Base-by-base conservation (phyloP, 2,113 vertebrate species). In the Hippocampus mohnikei region DNA sequence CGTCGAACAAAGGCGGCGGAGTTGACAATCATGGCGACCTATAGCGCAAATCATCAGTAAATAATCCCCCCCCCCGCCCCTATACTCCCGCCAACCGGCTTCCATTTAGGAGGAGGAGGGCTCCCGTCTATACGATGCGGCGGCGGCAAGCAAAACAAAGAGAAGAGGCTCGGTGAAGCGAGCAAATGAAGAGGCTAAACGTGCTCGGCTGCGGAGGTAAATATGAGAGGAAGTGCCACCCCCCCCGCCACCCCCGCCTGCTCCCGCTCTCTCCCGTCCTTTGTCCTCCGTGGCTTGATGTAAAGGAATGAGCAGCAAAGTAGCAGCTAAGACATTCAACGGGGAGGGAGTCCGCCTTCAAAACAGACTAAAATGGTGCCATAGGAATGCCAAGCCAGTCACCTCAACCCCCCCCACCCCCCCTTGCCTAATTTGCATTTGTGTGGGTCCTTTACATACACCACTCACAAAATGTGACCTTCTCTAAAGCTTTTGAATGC, bases 121-220 rank as follows among this genome's bases (percentile, higher is more conserved):
- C 44, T 67, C 27, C 33, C 37, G 55, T 73, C 70, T 46, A 65
- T 66, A 69, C 8, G 41, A 80, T 69, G 60, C 63, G 18, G 50
- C 63, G 18, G 50, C 10, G 8, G 2, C 21, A 56, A 65, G 66
- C 60, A 76, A 72, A 77, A 83, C 76, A 84, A 84, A 78, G 70
- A 68, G 44, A 79, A 55, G 52, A 3, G 44, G 73, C 40, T 13
- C 13, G 52, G 62, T 15, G 65, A 71, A 60, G 23, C 40, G 56
- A 72, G 69, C 42, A 59, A 73, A 74, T 73, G 59, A 75, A 68
- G 66, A 71, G 69, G 55, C 41, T 72, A n/a, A 71, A 61, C 70
- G 71, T 66, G 63, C 56, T 61, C 15, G 59, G 58, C 58, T 15
- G 29, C 37, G 44, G 41, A 65, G 72, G 60, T 16, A 74, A 75